Evolutionary conservation across 92 coral and sea anemone genomes (phyloP).

Genomic region (Zoanthus sansibaricus): DNA sequence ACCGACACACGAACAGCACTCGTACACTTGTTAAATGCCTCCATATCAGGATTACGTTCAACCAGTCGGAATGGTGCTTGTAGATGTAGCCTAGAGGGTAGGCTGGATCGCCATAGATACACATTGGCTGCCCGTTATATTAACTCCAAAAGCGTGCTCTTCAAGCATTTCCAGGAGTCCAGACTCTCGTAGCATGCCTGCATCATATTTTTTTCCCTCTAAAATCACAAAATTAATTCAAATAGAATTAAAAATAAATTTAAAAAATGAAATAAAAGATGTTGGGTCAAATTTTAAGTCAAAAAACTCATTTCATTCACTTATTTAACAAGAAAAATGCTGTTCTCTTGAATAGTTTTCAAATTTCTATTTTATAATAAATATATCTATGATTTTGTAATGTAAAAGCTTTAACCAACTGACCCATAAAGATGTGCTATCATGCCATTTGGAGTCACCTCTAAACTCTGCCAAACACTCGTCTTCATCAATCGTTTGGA

Average conservation of each 20-base stretch:
- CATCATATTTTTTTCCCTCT: conserved; percentile 10
- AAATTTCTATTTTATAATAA: too few species aligned
- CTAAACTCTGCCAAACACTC: background rate
- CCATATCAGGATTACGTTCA: background rate
- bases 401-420: background rate
- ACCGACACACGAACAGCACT: conserved; percentile 14
- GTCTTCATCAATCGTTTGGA: background rate
- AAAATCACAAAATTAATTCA: background rate
- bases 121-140: background rate
- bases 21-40: conserved; percentile 7
- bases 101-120: conserved; percentile 8
- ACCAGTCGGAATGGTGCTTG: conserved; percentile 7
- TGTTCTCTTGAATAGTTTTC: background rate
- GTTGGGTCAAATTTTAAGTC: background rate
- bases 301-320: too few species aligned
- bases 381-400: background rate
- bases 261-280: background rate
- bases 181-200: conserved; percentile 18
- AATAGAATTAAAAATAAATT: background rate
- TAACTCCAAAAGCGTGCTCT: background rate
- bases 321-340: background rate
- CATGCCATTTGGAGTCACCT: conserved; percentile 4
- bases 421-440: background rate
- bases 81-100: background rate
- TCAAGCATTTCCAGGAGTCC: conserved; percentile 5